These are phyloP conservation scores for Epistrophella euchroma DNA, from an alignment of 2,888 invertebrate genomes.

Conservation along the genomic window DNA sequence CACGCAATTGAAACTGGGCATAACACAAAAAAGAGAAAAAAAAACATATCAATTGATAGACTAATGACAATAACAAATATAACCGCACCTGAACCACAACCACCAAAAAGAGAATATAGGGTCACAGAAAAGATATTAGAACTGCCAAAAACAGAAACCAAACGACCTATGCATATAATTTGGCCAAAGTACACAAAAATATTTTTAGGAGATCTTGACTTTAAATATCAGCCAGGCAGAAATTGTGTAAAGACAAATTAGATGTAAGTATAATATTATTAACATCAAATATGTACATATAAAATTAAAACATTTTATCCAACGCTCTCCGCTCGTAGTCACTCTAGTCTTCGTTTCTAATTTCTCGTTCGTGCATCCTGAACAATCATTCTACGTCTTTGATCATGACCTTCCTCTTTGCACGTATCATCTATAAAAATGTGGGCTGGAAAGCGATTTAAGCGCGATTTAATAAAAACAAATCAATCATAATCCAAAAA, in stretches of 20 bases:
- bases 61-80: slow-evolving; percentile 55
- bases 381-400: no score
- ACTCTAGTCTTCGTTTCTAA: no score
- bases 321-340: no score
- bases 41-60: slow-evolving; percentile 51
- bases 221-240: slow-evolving; percentile 36
- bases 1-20: slow-evolving; percentile 59
- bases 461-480: no score
- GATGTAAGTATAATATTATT: slow-evolving; percentile 15
- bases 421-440: no score
- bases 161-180: slow-evolving; percentile 26
- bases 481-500: no score
- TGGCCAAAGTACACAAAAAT: slow-evolving; percentile 47
- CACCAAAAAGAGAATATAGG: slow-evolving; percentile 49
- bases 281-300: not conserved
- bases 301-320: not conserved
- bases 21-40: slow-evolving; percentile 52
- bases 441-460: no score
- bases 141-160: slow-evolving; percentile 40
- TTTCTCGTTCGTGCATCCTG: no score
- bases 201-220: slow-evolving; percentile 63
- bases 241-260: slow-evolving; percentile 62
- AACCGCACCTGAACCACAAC: slow-evolving; percentile 25
- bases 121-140: slow-evolving; percentile 47
- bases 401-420: no score